phyloP scores from a whole-genome alignment of 2,888 invertebrate genomes.

The Drosophila helvetica region DNA sequence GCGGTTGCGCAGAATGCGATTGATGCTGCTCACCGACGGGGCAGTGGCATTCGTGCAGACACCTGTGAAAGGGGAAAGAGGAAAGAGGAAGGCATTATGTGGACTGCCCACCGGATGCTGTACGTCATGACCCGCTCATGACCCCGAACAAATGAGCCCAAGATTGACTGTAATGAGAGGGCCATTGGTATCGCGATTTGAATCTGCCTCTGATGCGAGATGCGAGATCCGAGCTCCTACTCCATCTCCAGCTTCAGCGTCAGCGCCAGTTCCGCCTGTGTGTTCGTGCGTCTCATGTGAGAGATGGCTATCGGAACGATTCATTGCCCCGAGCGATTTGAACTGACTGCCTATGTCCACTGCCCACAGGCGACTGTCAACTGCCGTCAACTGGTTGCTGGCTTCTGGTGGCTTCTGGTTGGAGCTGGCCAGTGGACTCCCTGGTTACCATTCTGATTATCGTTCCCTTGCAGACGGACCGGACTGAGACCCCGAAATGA shows the following conservation, averaged over 20 bases:
- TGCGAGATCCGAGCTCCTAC: conserved; percentile 2
- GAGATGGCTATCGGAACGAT: conserved; percentile 76
- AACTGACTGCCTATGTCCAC: conserved; percentile 28
- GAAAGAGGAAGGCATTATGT: background rate
- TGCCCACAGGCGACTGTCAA: conserved; percentile 40
- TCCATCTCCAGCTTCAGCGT: background rate
- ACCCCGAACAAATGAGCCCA: conserved; percentile 68
- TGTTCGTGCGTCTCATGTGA: conserved; percentile 74
- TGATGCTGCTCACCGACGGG: conserved; percentile 98
- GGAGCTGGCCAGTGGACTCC: conserved; percentile 25
- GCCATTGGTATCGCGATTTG: conserved; percentile 61
- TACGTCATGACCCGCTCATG: conserved; percentile 62
- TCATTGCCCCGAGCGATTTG: conserved; percentile 69
- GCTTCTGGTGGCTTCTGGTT: conserved; percentile 27
- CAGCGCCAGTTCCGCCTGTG: conserved; percentile 23
- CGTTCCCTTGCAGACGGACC: conserved; percentile 17
- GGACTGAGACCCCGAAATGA: conserved; percentile 49
- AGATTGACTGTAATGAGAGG: conserved; percentile 79
- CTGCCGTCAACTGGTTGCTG: conserved; percentile 27
- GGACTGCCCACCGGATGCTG: conserved; percentile 58
- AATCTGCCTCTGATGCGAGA: conserved; percentile 43
- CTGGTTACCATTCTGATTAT: conserved; percentile 39
- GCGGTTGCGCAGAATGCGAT: conserved; percentile 96
- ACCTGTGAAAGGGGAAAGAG: conserved; percentile 85
- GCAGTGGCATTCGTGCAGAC: conserved; percentile 98